phyloP scores from a whole-genome alignment of 2,888 invertebrate species.

The Xiphydria camelus region DNA sequence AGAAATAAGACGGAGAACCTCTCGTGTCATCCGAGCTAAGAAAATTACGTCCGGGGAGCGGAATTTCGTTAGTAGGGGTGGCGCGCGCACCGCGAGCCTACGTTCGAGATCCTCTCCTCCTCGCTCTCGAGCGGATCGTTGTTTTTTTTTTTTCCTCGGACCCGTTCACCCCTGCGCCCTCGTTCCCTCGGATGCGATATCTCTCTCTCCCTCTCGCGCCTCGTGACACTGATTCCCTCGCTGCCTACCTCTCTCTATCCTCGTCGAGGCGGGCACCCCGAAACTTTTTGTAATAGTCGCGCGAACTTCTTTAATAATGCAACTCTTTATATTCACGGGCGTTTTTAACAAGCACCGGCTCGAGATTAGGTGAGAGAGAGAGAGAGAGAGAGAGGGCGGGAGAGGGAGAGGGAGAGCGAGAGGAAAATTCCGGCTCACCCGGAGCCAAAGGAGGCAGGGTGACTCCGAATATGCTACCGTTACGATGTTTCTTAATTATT shows the following conservation, averaged over 20 bases:
- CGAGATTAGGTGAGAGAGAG: slow-evolving; percentile 50
- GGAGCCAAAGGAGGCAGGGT: slow-evolving; percentile 26
- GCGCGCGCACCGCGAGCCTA: too few relatives aligned
- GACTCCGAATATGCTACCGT: slow-evolving; percentile 47
- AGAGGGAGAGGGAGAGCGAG: slow-evolving; percentile 13
- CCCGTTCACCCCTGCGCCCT: slow-evolving; percentile 3
- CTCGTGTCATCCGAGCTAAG: too few relatives aligned
- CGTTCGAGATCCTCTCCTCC: too few relatives aligned
- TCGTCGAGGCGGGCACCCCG: slow-evolving; percentile 24
- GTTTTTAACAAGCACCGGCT: slow-evolving; percentile 54
- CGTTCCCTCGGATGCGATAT: background rate
- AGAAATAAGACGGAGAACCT: too few relatives aligned
- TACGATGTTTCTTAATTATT: slow-evolving; percentile 58
- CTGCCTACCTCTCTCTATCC: slow-evolving; percentile 9
- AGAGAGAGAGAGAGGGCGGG: slow-evolving; percentile 17
- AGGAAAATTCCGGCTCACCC: slow-evolving; percentile 7
- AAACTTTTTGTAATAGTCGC: slow-evolving; percentile 54
- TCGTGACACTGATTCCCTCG: slow-evolving; percentile 12
- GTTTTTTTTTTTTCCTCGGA: slow-evolving; percentile 6
- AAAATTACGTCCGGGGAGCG: too few relatives aligned
- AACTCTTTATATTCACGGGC: slow-evolving; percentile 60
- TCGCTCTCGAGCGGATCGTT: too few relatives aligned
- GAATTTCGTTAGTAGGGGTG: too few relatives aligned
- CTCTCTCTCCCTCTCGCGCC: background rate
- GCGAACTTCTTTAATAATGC: slow-evolving; percentile 59